phyloP scores from a whole-genome alignment of 2,113 vertebrate genomes.

The Tenebrosternarchus preto region DNA sequence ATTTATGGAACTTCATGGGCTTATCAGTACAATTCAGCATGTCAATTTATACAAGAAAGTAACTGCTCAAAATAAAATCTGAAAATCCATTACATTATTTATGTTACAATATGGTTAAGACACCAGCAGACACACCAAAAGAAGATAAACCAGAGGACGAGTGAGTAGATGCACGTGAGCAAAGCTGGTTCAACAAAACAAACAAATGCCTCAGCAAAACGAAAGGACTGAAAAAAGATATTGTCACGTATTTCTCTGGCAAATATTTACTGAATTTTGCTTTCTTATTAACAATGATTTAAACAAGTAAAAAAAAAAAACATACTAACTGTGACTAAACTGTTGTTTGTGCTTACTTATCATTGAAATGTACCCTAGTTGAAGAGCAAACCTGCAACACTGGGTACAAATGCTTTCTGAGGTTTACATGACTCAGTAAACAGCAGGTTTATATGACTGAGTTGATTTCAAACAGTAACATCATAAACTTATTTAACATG shows the following conservation, averaged over 20 bases:
- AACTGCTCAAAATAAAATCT: not conserved
- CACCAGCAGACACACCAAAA: not conserved
- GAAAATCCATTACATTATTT: not conserved
- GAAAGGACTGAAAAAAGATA: not conserved
- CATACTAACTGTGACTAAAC: constrained; percentile 13
- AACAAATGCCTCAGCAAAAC: not conserved
- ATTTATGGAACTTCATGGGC: not conserved
- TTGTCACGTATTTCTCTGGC: constrained; percentile 16
- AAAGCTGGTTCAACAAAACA: not conserved
- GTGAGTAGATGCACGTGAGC: not conserved
- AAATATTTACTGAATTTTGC: not conserved
- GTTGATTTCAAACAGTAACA: constrained; percentile 4
- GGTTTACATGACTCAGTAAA: not conserved
- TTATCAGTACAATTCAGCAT: not conserved
- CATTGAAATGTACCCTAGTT: not conserved
- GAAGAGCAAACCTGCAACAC: not conserved
- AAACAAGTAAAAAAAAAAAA: not conserved
- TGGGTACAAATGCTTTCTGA: constrained; percentile 8
- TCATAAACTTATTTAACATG: constrained; percentile 27
- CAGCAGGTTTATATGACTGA: constrained; percentile 13
- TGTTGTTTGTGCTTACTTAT: not conserved
- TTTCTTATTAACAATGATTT: not conserved
- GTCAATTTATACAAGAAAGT: constrained; percentile 13
- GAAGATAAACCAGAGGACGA: not conserved
- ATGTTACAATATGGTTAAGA: not conserved